Evolutionary conservation across 2,888 invertebrate genomes (phyloP).

Genomic region (Philaethria dido): DNA sequence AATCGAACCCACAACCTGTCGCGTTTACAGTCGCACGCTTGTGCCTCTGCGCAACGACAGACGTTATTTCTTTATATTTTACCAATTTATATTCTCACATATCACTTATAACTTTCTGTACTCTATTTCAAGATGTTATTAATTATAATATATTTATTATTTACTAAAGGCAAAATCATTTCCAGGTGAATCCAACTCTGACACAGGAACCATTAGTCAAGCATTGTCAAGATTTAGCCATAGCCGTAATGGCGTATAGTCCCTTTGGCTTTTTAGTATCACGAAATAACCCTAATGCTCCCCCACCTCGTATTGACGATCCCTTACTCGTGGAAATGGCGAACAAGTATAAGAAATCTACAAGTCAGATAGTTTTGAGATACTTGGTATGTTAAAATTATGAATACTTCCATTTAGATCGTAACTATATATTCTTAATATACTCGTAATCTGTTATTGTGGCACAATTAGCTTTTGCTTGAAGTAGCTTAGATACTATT

Average conservation of each 20-base stretch:
- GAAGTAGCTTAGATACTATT: no score
- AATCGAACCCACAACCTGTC: no score
- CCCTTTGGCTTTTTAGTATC: conserved; percentile 84
- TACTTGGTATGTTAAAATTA: conserved; percentile 83
- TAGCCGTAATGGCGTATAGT: conserved; percentile 89
- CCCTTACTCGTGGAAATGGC: conserved; percentile 82
- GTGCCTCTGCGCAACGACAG: no score
- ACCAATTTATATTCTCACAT: no score
- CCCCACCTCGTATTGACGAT: conserved; percentile 68
- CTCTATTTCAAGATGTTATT: no score
- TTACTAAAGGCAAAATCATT: conserved; percentile 35
- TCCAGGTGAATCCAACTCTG: conserved; percentile 86
- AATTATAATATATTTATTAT: not conserved
- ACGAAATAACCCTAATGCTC: conserved; percentile 55
- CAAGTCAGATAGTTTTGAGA: conserved; percentile 86
- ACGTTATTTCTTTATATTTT: no score
- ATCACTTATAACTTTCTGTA: no score
- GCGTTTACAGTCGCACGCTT: no score
- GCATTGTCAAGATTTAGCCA: conserved; percentile 86
- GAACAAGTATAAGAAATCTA: conserved; percentile 86
- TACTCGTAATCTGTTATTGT: no score
- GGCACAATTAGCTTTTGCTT: no score
- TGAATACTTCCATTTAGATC: no score
- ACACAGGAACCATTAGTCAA: conserved; percentile 87
- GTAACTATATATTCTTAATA: no score